Evolutionary conservation across 1,140 invertebrate genomes (phyloP).

Genomic region (Brachionus plicatilis): DNA sequence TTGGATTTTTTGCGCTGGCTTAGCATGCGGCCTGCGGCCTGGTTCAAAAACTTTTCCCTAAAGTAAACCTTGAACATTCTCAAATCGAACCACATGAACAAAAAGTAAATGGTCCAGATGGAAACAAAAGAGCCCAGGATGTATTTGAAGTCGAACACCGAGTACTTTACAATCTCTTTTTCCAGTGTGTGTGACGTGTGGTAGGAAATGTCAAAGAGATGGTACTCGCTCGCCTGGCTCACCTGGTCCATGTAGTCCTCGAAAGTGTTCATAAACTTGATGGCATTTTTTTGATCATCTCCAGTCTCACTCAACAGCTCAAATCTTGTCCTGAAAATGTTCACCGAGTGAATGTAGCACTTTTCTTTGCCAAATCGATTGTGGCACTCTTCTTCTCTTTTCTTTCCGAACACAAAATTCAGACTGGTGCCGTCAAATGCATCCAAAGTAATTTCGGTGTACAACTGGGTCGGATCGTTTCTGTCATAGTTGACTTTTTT

Average conservation of each 20-base stretch:
- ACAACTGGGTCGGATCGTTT: conserved; percentile 4
- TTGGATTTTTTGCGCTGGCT: not conserved
- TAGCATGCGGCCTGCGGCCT: not conserved
- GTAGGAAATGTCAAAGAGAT: conserved; percentile 7
- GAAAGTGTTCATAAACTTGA: conserved; percentile 14
- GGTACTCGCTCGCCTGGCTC: not conserved
- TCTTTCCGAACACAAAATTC: conserved; percentile 13
- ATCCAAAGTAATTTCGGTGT: not conserved
- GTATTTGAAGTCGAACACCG: conserved; percentile 6
- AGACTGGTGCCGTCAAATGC: not conserved
- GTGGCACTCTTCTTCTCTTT: not conserved
- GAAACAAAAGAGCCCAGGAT: not conserved
- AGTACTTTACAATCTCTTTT: conserved; percentile 19
- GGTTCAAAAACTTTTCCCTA: not conserved
- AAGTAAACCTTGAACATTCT: conserved; percentile 8
- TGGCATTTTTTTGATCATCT: not conserved
- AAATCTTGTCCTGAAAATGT: not conserved
- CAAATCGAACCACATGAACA: conserved; percentile 32
- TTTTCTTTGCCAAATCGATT: not conserved
- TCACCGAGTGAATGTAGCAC: conserved; percentile 11
- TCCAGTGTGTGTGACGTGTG: conserved; percentile 18
- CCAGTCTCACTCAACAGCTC: not conserved
- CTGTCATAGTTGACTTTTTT: not conserved
- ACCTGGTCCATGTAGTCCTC: not conserved
- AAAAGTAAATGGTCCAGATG: conserved; percentile 23